Percentiles rank a stretch among this genome's conserved stretches.
Conservation (phyloP, 2,888 invertebrate species). For the Rhorus exstirpatorius region DNA sequence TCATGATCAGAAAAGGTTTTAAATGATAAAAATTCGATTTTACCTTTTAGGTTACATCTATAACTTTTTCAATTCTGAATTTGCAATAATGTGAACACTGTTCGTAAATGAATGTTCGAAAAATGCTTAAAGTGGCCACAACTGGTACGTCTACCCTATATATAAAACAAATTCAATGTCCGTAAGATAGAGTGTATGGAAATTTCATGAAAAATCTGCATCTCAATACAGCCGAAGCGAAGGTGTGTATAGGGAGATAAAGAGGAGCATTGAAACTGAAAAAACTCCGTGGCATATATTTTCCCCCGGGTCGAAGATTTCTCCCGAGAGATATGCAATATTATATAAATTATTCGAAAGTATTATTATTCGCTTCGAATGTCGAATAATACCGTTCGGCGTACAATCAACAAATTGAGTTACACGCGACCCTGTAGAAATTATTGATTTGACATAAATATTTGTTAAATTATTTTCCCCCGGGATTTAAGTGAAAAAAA, state of each 20-base stretch:
- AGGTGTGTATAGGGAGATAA: background rate
- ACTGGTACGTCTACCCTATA: no score
- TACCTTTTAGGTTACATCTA: no score
- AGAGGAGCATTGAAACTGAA: conserved; percentile 23
- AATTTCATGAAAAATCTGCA: conserved; percentile 7
- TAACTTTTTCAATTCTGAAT: no score
- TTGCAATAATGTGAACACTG: no score
- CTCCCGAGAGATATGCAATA: background rate
- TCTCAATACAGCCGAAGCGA: background rate
- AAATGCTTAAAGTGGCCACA: no score
- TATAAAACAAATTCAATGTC: no score
- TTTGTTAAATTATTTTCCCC: no score
- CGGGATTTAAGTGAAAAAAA: no score
- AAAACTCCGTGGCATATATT: conserved; percentile 35
- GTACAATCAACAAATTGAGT: no score
- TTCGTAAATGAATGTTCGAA: no score
- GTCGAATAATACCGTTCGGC: background rate
- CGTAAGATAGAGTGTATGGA: background rate
- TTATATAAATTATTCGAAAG: background rate
- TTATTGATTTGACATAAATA: background rate
- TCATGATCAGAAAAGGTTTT: no score
- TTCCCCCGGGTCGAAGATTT: background rate
- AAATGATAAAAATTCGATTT: no score
- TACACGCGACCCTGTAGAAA: background rate
- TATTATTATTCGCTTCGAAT: background rate